These are phyloP conservation scores for Drosophila repletoides DNA, from an alignment of 1,140 invertebrate species.

Conservation along the genomic window DNA sequence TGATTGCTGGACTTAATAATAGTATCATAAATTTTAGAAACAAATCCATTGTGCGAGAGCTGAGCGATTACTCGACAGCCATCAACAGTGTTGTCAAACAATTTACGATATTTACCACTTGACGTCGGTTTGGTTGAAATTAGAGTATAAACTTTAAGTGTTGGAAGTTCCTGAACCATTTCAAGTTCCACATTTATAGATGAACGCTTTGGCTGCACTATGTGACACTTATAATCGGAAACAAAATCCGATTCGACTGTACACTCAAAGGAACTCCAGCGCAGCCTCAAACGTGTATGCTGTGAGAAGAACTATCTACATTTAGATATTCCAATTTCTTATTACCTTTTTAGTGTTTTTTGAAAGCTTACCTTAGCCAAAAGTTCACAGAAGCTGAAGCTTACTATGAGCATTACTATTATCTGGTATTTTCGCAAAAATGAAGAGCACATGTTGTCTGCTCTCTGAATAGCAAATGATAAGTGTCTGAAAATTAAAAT, in stretches of 20 bases:
- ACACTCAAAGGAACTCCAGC: constrained; percentile 42
- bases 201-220: constrained; percentile 13
- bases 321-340: neutral
- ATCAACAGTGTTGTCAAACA: constrained; percentile 41
- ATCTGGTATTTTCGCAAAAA: neutral
- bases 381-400: neutral
- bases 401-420: neutral
- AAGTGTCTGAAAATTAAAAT: neutral
- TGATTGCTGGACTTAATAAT: constrained; percentile 42
- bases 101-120: constrained; percentile 9
- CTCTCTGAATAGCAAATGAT: neutral
- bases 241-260: neutral
- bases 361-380: neutral
- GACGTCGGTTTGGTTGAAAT: constrained; percentile 26
- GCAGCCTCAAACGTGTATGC: constrained; percentile 4
- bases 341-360: neutral
- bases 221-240: constrained; percentile 9
- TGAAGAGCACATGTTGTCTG: neutral
- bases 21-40: constrained; percentile 33
- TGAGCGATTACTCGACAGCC: constrained; percentile 38
- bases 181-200: constrained; percentile 31
- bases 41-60: constrained; percentile 22
- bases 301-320: neutral
- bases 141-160: constrained; percentile 16
- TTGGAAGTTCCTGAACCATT: constrained; percentile 17